phyloP scores from a whole-genome alignment of 2,113 vertebrate genomes.

The Tachuris rubrigastra region DNA sequence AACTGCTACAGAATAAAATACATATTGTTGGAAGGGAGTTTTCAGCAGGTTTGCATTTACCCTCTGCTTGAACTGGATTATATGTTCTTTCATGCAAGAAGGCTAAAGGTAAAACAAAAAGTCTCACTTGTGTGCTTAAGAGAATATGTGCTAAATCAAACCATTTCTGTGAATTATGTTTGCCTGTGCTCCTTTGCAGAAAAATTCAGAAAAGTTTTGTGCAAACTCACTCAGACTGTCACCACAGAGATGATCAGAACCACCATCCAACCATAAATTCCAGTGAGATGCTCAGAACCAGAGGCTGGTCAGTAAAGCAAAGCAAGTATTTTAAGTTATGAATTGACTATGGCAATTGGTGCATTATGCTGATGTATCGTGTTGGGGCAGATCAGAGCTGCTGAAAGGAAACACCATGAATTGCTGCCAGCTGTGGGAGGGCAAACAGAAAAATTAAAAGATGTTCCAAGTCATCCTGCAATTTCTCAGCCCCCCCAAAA shows the following conservation, averaged over 20 bases:
- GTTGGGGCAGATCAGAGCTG: neutral
- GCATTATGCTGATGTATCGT: neutral
- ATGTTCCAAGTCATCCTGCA: neutral
- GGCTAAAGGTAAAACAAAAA: neutral
- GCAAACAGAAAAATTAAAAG: neutral
- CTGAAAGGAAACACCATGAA: neutral
- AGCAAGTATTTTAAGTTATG: neutral
- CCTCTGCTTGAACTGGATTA: slow-evolving; percentile 31
- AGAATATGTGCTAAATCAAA: slow-evolving; percentile 1
- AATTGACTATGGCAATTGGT: neutral
- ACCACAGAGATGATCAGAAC: neutral
- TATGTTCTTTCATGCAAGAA: neutral
- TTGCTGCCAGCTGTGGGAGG: neutral
- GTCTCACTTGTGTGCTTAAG: neutral
- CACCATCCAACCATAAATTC: neutral
- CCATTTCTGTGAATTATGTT: neutral
- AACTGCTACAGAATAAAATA: neutral
- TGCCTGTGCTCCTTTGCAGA: neutral
- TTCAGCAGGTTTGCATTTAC: slow-evolving; percentile 16
- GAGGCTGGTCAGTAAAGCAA: neutral
- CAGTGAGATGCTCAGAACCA: neutral
- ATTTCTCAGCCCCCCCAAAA: neutral
- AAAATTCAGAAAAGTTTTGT: neutral
- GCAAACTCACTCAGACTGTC: neutral
- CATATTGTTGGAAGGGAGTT: neutral